A percentile compares a stretch with the other conserved stretches of the same genome.
Conservation (phyloP, 2,888 invertebrate genomes). For the Lymantria dispar region DNA sequence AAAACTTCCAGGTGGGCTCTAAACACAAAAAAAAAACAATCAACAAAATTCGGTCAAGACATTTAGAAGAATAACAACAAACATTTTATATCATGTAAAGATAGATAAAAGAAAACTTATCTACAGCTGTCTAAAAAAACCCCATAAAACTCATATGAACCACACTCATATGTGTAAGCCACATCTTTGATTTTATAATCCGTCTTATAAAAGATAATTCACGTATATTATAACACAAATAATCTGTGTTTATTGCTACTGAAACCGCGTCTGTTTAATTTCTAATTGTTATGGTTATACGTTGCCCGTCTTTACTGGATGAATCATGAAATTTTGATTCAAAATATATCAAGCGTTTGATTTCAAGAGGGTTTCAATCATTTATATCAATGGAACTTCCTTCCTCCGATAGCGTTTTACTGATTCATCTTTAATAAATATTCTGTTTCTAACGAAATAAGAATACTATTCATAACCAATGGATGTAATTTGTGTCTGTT, state of each 20-base stretch:
- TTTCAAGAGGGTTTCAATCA: constrained; percentile 13
- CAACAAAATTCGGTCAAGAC: no score
- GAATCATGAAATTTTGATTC: constrained; percentile 9
- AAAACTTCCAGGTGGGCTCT: no score
- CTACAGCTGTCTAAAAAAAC: neutral
- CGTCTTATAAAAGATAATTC: constrained; percentile 25
- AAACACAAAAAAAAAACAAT: no score
- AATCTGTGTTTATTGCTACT: constrained; percentile 26
- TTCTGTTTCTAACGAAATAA: no score
- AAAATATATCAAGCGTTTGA: neutral
- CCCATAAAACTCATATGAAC: neutral
- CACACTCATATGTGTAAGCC: neutral
- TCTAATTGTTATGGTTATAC: constrained; percentile 34
- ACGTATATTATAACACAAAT: constrained; percentile 25
- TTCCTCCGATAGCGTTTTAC: neutral
- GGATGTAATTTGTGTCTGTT: no score
- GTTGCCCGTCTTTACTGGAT: constrained; percentile 1
- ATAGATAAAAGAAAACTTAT: neutral
- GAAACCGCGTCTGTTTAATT: constrained; percentile 23
- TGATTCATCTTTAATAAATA: no score
- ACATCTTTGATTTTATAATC: neutral
- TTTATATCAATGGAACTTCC: neutral
- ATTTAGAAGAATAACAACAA: neutral
- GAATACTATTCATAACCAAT: no score
- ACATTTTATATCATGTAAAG: neutral